Evolutionary conservation across 2,888 invertebrate genomes (phyloP), one percentile per base, ranked within the genome.

Genomic region (Zonitis immaculata): DNA sequence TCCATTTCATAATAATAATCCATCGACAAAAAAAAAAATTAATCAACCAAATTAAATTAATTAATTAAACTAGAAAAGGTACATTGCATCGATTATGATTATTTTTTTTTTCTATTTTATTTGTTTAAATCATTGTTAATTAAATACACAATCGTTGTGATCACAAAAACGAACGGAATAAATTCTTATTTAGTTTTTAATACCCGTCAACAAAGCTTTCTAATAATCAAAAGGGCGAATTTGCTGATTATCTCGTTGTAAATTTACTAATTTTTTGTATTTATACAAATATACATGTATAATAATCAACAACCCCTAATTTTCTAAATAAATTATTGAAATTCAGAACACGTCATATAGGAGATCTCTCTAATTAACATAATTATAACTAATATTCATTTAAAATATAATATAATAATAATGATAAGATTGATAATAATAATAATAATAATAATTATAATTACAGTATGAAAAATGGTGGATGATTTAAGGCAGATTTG

Each of bases 121-220:
- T 66, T 35, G 18, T 9, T 27, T 35, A 35, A 35, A 35, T 49
- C 49, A 49, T 44, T 45, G 47, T 71, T 71, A n/a, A n/a, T 69
- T 70, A 65, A 69, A 39, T 2, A 71, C 73, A 73, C 70, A 71
- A 67, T 62, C 61, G 58, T 60, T 66, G 3, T 65, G 68, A 76
- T 76, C 76, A 75, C 75, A 75, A 69, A 67, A 64, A 68, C 67
- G 75, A 75, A 75, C 76, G 76, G 76, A 76, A 76, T 73, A 70
- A 66, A 68, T 64, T 68, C 65, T 68, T 71, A 63, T 67, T 66
- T 72, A 71, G 22, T 65, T 68, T 70, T 70, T 73, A 74, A 76
- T 76, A 76, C 75, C 76, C 76, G 76, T 76, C 65, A 73, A 63
- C 60, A 61, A 62, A 66, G 20, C 39, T 39, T 61, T 62, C 53